Evolutionary conservation across 2,888 invertebrate genomes (phyloP), one percentile per base, ranked within the genome.

Genomic region (Eretmocerus hayati): DNA sequence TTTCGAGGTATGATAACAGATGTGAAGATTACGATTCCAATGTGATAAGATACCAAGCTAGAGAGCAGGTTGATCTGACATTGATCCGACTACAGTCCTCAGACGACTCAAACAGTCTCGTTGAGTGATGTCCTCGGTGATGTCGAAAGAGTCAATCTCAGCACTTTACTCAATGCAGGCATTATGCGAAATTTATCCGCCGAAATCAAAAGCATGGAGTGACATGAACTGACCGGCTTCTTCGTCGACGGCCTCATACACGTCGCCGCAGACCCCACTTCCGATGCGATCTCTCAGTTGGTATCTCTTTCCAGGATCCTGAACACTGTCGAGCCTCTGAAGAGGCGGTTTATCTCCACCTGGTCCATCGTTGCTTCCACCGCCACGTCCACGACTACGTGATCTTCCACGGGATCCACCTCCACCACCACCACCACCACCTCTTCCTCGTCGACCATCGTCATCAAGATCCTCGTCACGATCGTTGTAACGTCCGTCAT

Each of bases 241-340:
- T 21, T 76, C 75, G 67, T 90, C 87, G 16, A 74, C 74, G 0
- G 87, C 90, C 56, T 77, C 77, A 69, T 80, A 81, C n/a, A 90
- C 87, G 67, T 83, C 81, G 2, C 85, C 87, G 62, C 83, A 87
- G 19, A 87, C 83, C 2, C 90, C 90, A 9, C 79, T 76, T 6
- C 86, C 87, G 5, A 90, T 76, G 55, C 82, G 74, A 47, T 80
- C 78, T 46, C 80, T 79, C 20, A 93, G 74, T 44, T 77, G 76
- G 72, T 87, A 94, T 55, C 87, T 79, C 55, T 85, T 82, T 46
- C 80, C 80, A 0, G 90, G 90, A 69, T 86, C 86, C 45, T 85
- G 83, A 52, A 93, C 74, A 55, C 82, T 77, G 56, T 82, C 75
- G 53, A 84, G 74, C 18, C 67, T 61, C 36, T 66, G 62, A 20